Base-by-base conservation (phyloP, 2,113 vertebrate genomes). In the Thalassoma bifasciatum region DNA sequence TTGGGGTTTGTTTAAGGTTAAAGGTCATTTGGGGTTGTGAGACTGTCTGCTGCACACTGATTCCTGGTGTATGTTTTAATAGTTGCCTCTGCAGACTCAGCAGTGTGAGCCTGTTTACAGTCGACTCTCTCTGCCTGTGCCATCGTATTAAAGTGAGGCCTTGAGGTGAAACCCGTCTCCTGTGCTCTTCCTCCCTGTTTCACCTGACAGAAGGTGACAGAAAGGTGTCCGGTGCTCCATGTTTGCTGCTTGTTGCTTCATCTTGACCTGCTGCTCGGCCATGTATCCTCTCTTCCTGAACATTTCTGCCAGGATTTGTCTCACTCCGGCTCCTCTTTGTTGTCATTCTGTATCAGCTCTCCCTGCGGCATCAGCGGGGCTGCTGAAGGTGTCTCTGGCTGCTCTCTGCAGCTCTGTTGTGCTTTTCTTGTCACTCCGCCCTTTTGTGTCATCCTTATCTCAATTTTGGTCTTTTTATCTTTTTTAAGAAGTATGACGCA, bases 321-420 rank as follows among this genome's bases (percentile, higher is more conserved):
- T 70, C 53, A 57, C 72, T 47, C 46, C 4, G 46, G 24, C 86
- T 92, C 87, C 71, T 85, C 75, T 58, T 60, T 72, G 44, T 88
- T 90, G 86, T 95, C 87, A 91, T 75, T 90, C 84, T 21, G 72
- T 79, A 87, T 90, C 74, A 90, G 88, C 86, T 91, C 88, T 86
- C 89, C 88, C 93, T 53, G 78, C 67, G 62, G 93, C 91, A 51
- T 83, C 90, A 85, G 90, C 79, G 71, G 91, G 90, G 91, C 87
- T 89, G 26, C 59, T 91, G 90, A 92, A 92, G 91, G 93, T 72
- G 91, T 90, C 89, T 86, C 66, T 66, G 49, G 66, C 78, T 79
- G 68, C 87, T 85, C 84, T 87, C 79, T 75, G 69, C 56, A 72
- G 92, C 93, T 93, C 67, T 73, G 88, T 79, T 90, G 86, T 87